Conservation (phyloP, 1,140 invertebrate genomes). For the Battus philenor region DNA sequence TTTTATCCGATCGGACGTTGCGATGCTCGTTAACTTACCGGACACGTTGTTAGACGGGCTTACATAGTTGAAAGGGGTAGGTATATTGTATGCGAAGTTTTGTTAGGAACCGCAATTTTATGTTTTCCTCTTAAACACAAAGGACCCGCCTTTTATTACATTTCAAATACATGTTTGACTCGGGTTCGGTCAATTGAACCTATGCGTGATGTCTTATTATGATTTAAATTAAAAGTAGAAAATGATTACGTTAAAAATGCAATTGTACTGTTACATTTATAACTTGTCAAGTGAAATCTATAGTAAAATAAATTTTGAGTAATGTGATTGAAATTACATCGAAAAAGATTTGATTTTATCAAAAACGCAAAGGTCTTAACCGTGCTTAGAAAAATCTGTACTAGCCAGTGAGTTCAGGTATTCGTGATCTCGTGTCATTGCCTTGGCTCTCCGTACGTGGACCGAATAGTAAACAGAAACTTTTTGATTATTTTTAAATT, state of each 20-base stretch:
- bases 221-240: no score
- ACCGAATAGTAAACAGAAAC: constrained; percentile 3
- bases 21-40: constrained; percentile 66
- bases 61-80: constrained; percentile 55
- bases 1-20: constrained; percentile 67
- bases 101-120: constrained; percentile 15
- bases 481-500: constrained; percentile 4
- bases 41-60: constrained; percentile 62
- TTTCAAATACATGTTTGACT: background rate
- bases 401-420: constrained; percentile 8
- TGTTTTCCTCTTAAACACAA: background rate
- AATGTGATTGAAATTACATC: no score
- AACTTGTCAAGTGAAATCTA: no score
- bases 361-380: no score
- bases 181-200: background rate
- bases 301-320: no score
- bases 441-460: constrained; percentile 13
- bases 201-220: no score
- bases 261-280: no score
- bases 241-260: no score
- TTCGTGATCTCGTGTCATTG: constrained; percentile 16
- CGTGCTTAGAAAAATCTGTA: constrained; percentile 13
- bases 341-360: no score
- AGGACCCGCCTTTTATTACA: background rate
- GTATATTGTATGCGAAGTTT: constrained; percentile 6